A percentile compares a stretch with the other conserved stretches of the same genome.
Evolutionary conservation across 2,888 invertebrate species (phyloP).

Genomic region (Temnothorax ravouxi): DNA sequence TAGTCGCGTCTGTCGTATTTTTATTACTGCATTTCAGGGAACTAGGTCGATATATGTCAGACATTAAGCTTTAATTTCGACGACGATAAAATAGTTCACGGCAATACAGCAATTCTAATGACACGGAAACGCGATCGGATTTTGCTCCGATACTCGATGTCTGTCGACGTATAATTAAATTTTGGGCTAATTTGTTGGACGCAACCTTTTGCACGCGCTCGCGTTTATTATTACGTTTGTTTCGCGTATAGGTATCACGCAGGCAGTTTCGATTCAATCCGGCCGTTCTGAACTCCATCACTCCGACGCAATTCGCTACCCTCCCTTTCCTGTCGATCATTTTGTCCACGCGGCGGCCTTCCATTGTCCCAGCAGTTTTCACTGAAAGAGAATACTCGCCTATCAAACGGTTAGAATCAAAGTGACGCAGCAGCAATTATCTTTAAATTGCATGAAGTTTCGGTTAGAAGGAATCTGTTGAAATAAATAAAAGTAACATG

Average conservation of each 20-base stretch:
- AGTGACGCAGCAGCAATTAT: neutral
- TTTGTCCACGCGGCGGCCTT: constrained; percentile 23
- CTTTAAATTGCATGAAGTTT: constrained; percentile 11
- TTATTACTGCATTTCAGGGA: neutral
- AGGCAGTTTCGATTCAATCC: constrained; percentile 59
- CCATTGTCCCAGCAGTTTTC: constrained; percentile 56
- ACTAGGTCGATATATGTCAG: neutral
- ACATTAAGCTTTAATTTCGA: constrained; percentile 16
- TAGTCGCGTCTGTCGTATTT: neutral
- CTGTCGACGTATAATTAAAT: constrained; percentile 54
- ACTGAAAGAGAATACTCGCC: constrained; percentile 3
- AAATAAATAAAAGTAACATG: neutral
- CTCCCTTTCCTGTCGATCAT: constrained; percentile 27
- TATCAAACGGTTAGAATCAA: constrained; percentile 27
- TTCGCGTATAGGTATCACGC: constrained; percentile 55
- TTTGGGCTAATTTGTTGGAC: constrained; percentile 61
- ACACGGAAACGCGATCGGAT: constrained; percentile 34
- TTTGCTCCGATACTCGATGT: constrained; percentile 35
- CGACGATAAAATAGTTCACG: constrained; percentile 15
- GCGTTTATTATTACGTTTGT: constrained; percentile 67
- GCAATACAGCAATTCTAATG: neutral
- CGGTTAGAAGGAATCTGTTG: neutral
- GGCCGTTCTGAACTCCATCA: constrained; percentile 36
- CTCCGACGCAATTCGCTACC: constrained; percentile 9
- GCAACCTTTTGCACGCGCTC: constrained; percentile 36